phyloP scores from a whole-genome alignment of 2,888 invertebrate genomes.

The Bimastos eiseni region DNA sequence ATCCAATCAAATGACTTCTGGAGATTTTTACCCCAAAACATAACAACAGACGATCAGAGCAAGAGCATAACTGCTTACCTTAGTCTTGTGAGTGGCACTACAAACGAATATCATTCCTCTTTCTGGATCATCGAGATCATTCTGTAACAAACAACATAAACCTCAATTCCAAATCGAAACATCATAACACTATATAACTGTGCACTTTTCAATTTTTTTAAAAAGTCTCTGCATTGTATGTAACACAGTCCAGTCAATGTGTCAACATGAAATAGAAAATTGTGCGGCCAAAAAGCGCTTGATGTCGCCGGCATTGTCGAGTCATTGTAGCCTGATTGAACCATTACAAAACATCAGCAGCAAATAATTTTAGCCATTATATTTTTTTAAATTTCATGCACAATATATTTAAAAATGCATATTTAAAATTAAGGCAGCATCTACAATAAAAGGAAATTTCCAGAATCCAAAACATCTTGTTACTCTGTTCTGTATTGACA shows the following conservation, averaged over 20 bases:
- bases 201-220: not conserved
- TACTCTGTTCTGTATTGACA: not conserved
- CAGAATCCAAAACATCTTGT: not conserved
- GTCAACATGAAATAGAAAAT: not conserved
- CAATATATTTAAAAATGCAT: not conserved
- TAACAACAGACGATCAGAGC: slow-evolving; percentile 1
- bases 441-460: not conserved
- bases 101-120: slow-evolving; percentile 99
- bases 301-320: not conserved
- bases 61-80: slow-evolving; percentile 61
- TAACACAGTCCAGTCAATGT: not conserved
- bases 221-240: not conserved
- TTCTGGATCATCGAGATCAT: slow-evolving; percentile 98
- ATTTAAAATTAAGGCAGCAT: not conserved
- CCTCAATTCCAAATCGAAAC: not conserved
- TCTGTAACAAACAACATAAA: slow-evolving; percentile 65
- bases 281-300: not conserved
- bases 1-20: not conserved
- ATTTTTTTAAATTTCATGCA: not conserved
- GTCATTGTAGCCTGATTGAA: not conserved
- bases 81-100: slow-evolving; percentile 98
- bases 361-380: not conserved
- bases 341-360: not conserved
- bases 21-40: not conserved
- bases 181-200: not conserved